Base-by-base conservation (phyloP, 2,797 vertebrate genomes). In the Alectoris magna region DNA sequence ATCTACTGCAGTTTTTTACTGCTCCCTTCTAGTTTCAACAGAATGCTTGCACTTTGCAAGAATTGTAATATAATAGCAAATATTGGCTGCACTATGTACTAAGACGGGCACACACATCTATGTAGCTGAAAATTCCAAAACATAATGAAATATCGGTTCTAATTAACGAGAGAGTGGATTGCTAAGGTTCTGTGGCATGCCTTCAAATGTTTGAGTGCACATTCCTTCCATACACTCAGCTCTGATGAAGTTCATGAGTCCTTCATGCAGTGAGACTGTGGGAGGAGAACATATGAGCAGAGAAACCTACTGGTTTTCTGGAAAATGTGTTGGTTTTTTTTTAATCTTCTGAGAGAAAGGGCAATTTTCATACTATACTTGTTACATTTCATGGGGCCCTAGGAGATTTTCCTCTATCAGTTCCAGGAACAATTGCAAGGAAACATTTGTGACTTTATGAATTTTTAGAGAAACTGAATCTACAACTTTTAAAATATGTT, bases 401-500 rank as follows among this genome's bases (percentile, higher is more conserved):
- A 83, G 36, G 85, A 92, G 85, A 86, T 88, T 92, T 90, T 94
- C 89, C 82, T 90, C 75, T 87, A 64, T 88, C 67, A 78, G 67
- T 75, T 96, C 93, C 94, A 96, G 85, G 85, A 94, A 78, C 69
- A 90, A 92, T 75, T 81, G 66, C 84, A 88, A 91, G 78, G 80
- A 90, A 94, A 87, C 63, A 70, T 70, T 91, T 90, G 38, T 88
- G 77, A 90, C 71, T 93, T 93, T 93, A 92, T 88, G 85, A 87
- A 91, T 95, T 89, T 82, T 53, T 51, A 83, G 62, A 88, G 89
- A 81, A 95, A 92, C 51, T 75, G 8, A 85, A 87, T 94, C 87
- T 94, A 81, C 41, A 51, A 63, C 78, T 93, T 94, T 43, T 87
- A 8, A 85, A 85, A 85, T 91, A 77, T 10, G 17, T 75, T 82